A percentile compares a stretch with the other conserved stretches of the same genome.
Conservation (phyloP, 2,113 vertebrate genomes). For the Chamaetylas fuelleborni region DNA sequence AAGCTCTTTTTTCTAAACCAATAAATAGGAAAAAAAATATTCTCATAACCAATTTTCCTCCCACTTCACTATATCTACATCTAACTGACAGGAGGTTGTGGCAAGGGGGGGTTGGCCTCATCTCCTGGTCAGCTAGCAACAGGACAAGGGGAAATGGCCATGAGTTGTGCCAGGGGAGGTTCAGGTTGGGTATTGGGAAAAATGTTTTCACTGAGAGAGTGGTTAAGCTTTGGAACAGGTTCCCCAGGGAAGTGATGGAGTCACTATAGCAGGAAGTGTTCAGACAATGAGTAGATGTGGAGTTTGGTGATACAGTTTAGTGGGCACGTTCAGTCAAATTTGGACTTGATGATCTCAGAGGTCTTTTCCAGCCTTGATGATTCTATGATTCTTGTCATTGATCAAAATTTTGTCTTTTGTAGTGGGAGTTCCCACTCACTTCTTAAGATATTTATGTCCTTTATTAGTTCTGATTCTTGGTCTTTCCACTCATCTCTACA, state of each 20-base stretch:
- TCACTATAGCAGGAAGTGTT: neutral
- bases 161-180: neutral
- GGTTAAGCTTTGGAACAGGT: neutral
- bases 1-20: neutral
- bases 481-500: neutral
- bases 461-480: neutral
- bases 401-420: neutral
- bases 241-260: neutral
- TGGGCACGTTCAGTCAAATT: neutral
- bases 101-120: accelerated
- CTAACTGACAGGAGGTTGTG: neutral
- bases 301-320: neutral
- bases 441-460: neutral
- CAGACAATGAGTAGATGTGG: neutral
- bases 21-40: neutral
- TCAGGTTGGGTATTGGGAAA: neutral
- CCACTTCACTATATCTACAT: neutral
- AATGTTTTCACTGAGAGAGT: neutral
- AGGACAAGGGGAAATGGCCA: neutral
- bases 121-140: neutral
- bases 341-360: neutral
- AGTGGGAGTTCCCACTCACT: neutral
- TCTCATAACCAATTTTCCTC: neutral
- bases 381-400: neutral
- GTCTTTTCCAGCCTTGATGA: neutral